Evolutionary conservation across 2,888 invertebrate genomes (phyloP).

Genomic region (Anoncus sp.): DNA sequence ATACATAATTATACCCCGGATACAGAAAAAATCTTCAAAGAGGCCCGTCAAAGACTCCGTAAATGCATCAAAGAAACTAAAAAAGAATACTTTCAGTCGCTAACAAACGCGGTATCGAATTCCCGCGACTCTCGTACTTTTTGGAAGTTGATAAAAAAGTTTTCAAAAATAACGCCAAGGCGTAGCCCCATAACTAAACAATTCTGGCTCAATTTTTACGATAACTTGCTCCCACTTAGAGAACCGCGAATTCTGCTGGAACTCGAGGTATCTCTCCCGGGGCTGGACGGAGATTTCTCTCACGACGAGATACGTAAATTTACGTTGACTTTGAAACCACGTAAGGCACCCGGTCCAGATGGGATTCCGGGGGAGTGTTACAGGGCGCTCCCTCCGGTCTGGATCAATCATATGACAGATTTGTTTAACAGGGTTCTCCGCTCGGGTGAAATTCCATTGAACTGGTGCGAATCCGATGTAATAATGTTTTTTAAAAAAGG

Average conservation of each 20-base stretch:
- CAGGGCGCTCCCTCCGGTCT: constrained; percentile 39
- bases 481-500: constrained; percentile 71
- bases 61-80: not conserved
- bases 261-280: not conserved
- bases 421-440: constrained; percentile 56
- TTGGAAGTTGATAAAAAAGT: not conserved
- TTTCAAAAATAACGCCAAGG: not conserved
- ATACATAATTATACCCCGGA: too few relatives aligned
- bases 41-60: too few relatives aligned
- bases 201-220: constrained; percentile 8
- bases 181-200: not conserved
- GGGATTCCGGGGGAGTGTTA: constrained; percentile 51
- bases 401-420: not conserved
- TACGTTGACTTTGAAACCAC: constrained; percentile 43
- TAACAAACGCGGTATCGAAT: not conserved
- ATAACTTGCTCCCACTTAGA: not conserved
- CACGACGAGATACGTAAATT: too few relatives aligned
- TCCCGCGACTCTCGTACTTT: not conserved
- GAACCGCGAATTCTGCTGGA: not conserved
- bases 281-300: too few relatives aligned
- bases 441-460: constrained; percentile 43
- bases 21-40: too few relatives aligned
- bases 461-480: constrained; percentile 64
- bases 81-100: constrained; percentile 11
- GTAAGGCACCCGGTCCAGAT: constrained; percentile 65